Evolutionary conservation across 2,888 invertebrate genomes (phyloP), one percentile per base, ranked within the genome.

Genomic region (Lymantria monacha): DNA sequence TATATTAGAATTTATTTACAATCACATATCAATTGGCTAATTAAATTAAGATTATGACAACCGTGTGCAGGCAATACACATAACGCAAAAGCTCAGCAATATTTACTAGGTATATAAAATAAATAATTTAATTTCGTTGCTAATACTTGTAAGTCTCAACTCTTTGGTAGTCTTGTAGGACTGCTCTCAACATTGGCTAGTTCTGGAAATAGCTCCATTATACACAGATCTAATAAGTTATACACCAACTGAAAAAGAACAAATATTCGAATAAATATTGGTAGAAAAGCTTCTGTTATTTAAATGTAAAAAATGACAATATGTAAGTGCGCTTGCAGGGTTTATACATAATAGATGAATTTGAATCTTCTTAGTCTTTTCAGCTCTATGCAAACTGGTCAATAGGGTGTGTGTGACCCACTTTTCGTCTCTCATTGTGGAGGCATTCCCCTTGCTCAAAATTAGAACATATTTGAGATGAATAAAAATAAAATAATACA

Each of bases 171-270:
- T 50, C 57, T 70, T 31, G 66, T 57, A 51, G 68, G 57, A 46
- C 49, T 61, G 33, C 55, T 60, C 3, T 62, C 69, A 44, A 63
- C 54, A 49, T 67, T 66, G 36, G 67, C 79, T 48, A 93, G 66
- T 79, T 96, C 96, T 0, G 97, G 96, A 85, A 96, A 97, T 55
- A 97, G 83, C 83, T 96, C 96, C 46, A 93, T 83, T 31, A 96
- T 72, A 49, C 96, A 89, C 48, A 95, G 91, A 79, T 98, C 98
- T 63, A 97, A 81, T 48, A 97, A 86, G 66, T 95, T 94, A 83
- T 97, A 97, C 57, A 94, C 94, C 63, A 97, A 84, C 94, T 93
- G 93, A 10, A 83, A 61, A 48, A 43, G 22, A 22, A 31, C 11
- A 38, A 11, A 33, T 38, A 38, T 38, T n/a, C 11, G 12, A 10